Conservation (phyloP, 2,797 vertebrate genomes). For the Lithobates sylvaticus region DNA sequence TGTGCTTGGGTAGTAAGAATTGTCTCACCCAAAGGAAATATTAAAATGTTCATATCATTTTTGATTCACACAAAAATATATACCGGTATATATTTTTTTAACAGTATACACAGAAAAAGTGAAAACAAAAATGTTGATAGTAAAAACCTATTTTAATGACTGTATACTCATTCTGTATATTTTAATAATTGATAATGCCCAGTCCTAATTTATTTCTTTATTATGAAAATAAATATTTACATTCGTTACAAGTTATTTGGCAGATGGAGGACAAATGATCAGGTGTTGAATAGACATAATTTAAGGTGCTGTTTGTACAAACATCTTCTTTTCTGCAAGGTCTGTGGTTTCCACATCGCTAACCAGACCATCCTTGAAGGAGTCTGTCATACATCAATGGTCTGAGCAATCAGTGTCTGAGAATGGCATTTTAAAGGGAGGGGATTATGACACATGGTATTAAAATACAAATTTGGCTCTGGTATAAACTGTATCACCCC, state of each 20-base stretch:
- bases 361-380: constrained; percentile 26
- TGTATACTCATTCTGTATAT: neutral
- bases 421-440: neutral
- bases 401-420: constrained; percentile 5
- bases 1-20: no score
- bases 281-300: neutral
- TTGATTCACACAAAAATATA: no score
- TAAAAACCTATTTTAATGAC: neutral
- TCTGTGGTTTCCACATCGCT: constrained; percentile 45
- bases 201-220: neutral
- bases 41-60: no score
- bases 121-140: no score
- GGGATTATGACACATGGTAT: neutral
- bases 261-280: neutral
- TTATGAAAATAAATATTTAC: constrained; percentile 12
- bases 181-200: neutral
- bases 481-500: neutral
- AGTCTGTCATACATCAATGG: constrained; percentile 42
- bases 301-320: constrained; percentile 22
- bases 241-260: neutral
- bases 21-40: no score
- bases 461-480: neutral
- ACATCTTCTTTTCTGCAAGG: constrained; percentile 29
- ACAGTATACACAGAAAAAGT: no score
- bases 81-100: no score